Evolutionary conservation across 2,888 invertebrate species (phyloP).

Genomic region (Rosalia funebris): DNA sequence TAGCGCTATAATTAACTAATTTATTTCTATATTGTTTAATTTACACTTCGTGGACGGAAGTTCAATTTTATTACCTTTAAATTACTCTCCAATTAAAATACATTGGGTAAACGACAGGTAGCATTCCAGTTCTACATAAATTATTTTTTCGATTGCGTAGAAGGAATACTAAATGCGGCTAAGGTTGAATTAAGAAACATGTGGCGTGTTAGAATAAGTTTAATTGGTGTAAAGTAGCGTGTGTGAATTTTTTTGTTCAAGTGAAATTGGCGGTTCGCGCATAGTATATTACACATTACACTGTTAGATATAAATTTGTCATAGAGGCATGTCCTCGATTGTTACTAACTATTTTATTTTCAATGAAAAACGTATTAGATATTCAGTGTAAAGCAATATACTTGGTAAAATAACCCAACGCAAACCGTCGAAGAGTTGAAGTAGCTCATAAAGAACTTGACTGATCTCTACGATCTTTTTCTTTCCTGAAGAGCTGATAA

Average conservation of each 20-base stretch:
- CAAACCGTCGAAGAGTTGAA: too few relatives aligned
- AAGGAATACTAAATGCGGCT: neutral
- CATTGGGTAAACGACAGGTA: neutral
- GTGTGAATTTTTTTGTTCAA: neutral
- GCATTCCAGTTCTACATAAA: neutral
- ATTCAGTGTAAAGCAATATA: too few relatives aligned
- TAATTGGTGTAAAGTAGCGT: neutral
- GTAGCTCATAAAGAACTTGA: too few relatives aligned
- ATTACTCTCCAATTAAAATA: constrained; percentile 15
- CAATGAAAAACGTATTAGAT: too few relatives aligned
- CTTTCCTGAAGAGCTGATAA: too few relatives aligned
- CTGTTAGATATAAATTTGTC: too few relatives aligned
- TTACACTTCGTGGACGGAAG: constrained; percentile 5
- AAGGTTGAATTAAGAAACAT: constrained; percentile 4
- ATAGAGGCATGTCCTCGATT: too few relatives aligned
- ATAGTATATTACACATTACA: too few relatives aligned
- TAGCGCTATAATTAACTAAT: constrained; percentile 1
- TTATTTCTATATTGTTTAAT: constrained; percentile 7
- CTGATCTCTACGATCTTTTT: too few relatives aligned
- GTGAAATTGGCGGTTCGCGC: too few relatives aligned
- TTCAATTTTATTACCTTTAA: constrained; percentile 16
- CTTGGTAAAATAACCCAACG: too few relatives aligned
- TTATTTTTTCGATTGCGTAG: constrained; percentile 5
- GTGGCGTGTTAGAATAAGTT: neutral
- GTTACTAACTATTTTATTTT: too few relatives aligned